These are phyloP conservation scores for Catotricha subobsoleta DNA, from an alignment of 2,888 invertebrate genomes.

Conservation along the genomic window DNA sequence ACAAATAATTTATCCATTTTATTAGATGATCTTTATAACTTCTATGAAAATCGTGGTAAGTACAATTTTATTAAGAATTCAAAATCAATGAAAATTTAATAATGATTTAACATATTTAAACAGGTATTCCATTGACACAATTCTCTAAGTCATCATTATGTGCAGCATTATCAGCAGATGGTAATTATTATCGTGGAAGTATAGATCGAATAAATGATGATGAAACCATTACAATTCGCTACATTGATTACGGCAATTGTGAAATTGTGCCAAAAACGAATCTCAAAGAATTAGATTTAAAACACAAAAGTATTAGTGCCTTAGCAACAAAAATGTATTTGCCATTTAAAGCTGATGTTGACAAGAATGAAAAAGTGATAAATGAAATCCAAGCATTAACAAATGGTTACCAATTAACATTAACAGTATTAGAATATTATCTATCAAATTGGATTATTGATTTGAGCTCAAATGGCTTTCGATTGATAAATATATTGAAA, in stretches of 20 bases:
- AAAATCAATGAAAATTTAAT: too few relatives aligned
- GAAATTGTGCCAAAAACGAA: constrained; percentile 34
- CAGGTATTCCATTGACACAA: neutral
- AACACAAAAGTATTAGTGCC: constrained; percentile 27
- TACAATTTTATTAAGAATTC: constrained; percentile 2
- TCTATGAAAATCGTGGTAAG: constrained; percentile 32
- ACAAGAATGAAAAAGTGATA: constrained; percentile 12
- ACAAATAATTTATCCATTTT: constrained; percentile 32
- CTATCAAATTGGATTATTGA: constrained; percentile 22
- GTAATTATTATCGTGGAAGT: constrained; percentile 52
- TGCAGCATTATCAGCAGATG: constrained; percentile 41
- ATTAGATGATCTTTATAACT: constrained; percentile 39
- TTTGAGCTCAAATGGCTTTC: constrained; percentile 13
- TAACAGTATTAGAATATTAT: constrained; percentile 21
- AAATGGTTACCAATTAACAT: constrained; percentile 16
- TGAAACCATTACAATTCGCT: constrained; percentile 34
- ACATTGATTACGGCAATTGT: constrained; percentile 52
- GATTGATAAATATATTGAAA: constrained; percentile 19
- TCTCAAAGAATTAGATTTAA: constrained; percentile 32
- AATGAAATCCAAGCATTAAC: constrained; percentile 17
- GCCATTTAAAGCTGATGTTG: constrained; percentile 17
- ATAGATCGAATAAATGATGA: constrained; percentile 23
- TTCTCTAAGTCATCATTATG: constrained; percentile 16
- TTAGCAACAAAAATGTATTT: constrained; percentile 24
- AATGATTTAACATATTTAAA: constrained; percentile 7